Base-by-base conservation (phyloP, 2,888 invertebrate genomes). In the Cosmorhoe ocellata region DNA sequence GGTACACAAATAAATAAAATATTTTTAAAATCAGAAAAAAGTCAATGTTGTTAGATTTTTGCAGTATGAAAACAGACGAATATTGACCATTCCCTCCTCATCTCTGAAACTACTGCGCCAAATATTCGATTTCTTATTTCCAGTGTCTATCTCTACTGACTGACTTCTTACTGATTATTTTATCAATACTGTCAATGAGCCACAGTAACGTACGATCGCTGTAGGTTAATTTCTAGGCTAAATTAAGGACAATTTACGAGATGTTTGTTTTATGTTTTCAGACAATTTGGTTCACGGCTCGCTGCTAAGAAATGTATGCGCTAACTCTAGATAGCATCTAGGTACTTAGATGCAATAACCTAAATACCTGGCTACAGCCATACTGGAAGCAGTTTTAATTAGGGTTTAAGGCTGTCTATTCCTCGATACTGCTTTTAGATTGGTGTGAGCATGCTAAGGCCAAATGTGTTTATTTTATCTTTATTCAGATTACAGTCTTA, bases 161-260 rank as follows among this genome's bases (percentile, higher is more conserved):
- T n/a, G n/a, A n/a, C n/a, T n/a, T n/a, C n/a, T n/a, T n/a, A n/a
- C n/a, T n/a, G 18, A 3, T 7, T 24, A 1, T 24, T 24, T 24
- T 7, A 7, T 24, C 7, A 5, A 5, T 24, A 6, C 7, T 24
- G 5, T 7, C 12, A 7, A 24, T 11, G 33, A 24, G 39, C 37
- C 18, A 33, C 14, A 18, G 18, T 54, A 60, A 61, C 55, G 64
- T 66, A 18, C 58, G 36, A 59, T 70, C 69, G 70, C 74, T 76
- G 75, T 75, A 79, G 70, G 72, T 76, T 80, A 78, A 81, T 80
- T 84, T 79, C 72, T 75, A 76, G 69, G 72, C 77, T 79, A 79
- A 83, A 83, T 84, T 79, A 76, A 81, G 78, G 80, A 77, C 82
- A 83, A 84, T 83, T 83, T 80, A 80, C 76, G 76, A 78, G 76